Conservation (phyloP, 1,140 invertebrate genomes). For the Arctopsyche grandis region DNA sequence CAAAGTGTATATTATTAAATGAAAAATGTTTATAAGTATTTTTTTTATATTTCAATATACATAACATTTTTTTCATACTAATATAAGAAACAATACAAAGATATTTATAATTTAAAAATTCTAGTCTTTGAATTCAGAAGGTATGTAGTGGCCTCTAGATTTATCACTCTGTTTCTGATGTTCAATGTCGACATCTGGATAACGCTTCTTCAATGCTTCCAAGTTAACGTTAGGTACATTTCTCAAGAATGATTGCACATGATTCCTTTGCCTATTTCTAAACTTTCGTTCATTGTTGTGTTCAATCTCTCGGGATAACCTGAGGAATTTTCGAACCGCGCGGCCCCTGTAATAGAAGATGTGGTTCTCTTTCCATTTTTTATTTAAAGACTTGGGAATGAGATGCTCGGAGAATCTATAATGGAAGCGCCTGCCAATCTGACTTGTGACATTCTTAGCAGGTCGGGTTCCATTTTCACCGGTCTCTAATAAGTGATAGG, state of each 20-base stretch:
- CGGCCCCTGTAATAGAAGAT: constrained; percentile 60
- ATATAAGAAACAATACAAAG: no score
- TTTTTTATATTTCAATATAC: no score
- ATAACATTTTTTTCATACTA: no score
- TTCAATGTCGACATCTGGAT: constrained; percentile 81
- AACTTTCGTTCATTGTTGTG: constrained; percentile 68
- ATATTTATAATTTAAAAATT: neutral
- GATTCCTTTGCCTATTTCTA: constrained; percentile 69
- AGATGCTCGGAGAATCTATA: constrained; percentile 60
- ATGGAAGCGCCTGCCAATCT: constrained; percentile 69
- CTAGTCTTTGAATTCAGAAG: constrained; percentile 18
- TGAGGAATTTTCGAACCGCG: constrained; percentile 73
- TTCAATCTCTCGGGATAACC: constrained; percentile 73
- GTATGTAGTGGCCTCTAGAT: constrained; percentile 70
- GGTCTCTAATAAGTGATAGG: constrained; percentile 91
- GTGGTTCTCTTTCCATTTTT: constrained; percentile 69
- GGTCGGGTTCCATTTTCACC: constrained; percentile 85
- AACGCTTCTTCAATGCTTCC: constrained; percentile 76
- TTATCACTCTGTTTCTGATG: constrained; percentile 68
- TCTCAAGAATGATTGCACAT: constrained; percentile 75
- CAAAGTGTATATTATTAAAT: no score
- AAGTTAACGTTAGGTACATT: constrained; percentile 81
- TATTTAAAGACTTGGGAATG: constrained; percentile 71
- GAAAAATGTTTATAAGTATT: no score
- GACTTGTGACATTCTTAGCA: constrained; percentile 67